Base-by-base conservation (phyloP, 2,888 invertebrate genomes). In the Pachliopta kotzebuea region DNA sequence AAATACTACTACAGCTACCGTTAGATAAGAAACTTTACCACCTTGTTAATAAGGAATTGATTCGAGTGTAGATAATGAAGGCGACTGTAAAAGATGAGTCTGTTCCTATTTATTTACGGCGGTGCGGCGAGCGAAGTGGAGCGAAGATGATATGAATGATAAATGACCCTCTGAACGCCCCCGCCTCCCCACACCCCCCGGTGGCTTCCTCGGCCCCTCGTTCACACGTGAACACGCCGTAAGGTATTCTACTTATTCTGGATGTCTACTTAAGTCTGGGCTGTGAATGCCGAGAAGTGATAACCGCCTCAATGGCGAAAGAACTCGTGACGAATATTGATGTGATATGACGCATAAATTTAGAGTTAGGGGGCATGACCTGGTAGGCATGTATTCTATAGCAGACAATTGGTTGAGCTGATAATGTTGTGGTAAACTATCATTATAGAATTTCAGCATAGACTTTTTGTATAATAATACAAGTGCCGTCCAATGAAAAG, bases 121-220 rank as follows among this genome's bases (percentile, higher is more conserved):
- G 90, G 86, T 87, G 90, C 89, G 90, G 90, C 90, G 91, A 90
- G 90, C 90, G 91, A 90, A 91, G 90, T 91, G 89, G 91, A 91
- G 91, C 91, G 90, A 90, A 91, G 91, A 91, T 91, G 91, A 91
- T 91, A 91, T 91, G 90, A 91, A 91, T 91, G 91, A 91, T 91
- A 91, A 91, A 91, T 91, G 91, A 91, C 90, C 91, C 90, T 85
- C 85, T 77, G 84, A 84, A 79, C 84, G 76, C 75, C 76, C 79
- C 72, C 68, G 7, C 9, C 49, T 49, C n/a, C 11, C 37, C 2
- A 4, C 45, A 71, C 71, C 72, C 74, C 74, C 71, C 65, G 67
- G 60, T 69, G 63, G 72, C 76, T 56, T 59, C 67, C 75, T 75
- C 70, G 68, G 60, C 71, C 74, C 77, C 78, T 67, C 79, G 76